Percentiles rank a stretch among this genome's conserved stretches.
phyloP scores from a whole-genome alignment of 2,888 invertebrate genomes.

The Pheosia tremula region DNA sequence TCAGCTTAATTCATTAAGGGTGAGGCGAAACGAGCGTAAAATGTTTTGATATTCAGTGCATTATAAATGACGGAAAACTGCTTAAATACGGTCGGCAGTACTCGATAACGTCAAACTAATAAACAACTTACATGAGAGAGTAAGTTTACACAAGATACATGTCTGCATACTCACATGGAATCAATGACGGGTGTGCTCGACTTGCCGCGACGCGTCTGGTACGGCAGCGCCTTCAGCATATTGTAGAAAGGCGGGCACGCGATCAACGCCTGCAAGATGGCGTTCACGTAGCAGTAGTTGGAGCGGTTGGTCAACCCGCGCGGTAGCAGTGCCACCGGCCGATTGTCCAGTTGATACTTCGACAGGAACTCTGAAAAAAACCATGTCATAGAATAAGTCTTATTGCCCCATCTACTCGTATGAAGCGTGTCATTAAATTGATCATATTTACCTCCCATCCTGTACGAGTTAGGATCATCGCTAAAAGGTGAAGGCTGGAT shows the following conservation, averaged over 20 bases:
- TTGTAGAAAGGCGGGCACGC: conserved; percentile 98
- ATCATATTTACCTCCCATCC: conserved; percentile 86
- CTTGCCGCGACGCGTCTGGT: conserved; percentile 85
- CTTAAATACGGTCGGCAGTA: no score
- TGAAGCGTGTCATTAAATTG: background rate
- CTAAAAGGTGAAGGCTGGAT: conserved; percentile 78
- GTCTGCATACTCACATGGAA: conserved; percentile 90
- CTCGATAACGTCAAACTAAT: no score
- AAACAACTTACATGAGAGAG: no score
- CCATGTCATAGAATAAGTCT: no score
- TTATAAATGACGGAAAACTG: no score
- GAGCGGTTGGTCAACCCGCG: conserved; percentile 96
- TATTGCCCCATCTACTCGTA: no score
- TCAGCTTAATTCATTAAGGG: no score
- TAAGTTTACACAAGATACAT: no score
- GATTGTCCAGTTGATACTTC: conserved; percentile 90
- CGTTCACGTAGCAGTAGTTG: conserved; percentile 98
- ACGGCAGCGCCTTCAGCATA: conserved; percentile 91
- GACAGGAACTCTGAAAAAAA: conserved; percentile 89
- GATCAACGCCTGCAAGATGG: conserved; percentile 96
- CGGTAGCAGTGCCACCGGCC: conserved; percentile 92
- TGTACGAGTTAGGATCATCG: conserved; percentile 87
- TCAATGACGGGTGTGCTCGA: conserved; percentile 94
- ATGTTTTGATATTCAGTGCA: no score
- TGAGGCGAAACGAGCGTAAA: no score